A percentile compares a stretch with the other conserved stretches of the same genome.
Evolutionary conservation across 2,888 invertebrate species (phyloP).

Genomic region (Cistogaster globosa): DNA sequence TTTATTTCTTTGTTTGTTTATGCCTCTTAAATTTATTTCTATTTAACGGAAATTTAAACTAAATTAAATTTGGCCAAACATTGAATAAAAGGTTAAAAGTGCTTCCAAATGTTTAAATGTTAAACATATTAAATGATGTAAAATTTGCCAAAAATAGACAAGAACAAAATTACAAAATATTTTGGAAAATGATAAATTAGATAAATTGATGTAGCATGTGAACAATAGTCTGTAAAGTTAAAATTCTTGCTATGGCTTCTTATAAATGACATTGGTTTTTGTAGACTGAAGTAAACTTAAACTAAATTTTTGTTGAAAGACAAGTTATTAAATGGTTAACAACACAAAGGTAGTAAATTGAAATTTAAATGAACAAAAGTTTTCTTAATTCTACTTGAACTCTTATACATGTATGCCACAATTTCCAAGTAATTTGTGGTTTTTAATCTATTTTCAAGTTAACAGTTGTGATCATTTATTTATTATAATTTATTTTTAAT

Average conservation of each 20-base stretch:
- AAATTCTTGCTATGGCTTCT: not conserved
- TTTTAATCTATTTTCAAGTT: not conserved
- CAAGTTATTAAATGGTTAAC: not conserved
- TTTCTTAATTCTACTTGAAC: not conserved
- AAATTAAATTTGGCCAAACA: not conserved
- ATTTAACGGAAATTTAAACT: constrained; percentile 19
- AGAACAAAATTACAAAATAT: not conserved
- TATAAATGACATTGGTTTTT: not conserved
- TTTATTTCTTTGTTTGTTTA: not conserved
- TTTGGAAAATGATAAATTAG: not conserved
- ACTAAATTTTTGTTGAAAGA: not conserved
- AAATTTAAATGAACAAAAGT: not conserved
- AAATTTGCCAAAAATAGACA: constrained; percentile 10
- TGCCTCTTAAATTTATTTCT: constrained; percentile 11
- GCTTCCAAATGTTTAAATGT: constrained; percentile 55
- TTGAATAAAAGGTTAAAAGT: constrained; percentile 38
- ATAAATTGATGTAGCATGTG: constrained; percentile 2
- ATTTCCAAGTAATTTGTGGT: not conserved
- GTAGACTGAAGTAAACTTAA: too few relatives aligned
- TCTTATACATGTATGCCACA: not conserved
- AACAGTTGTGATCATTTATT: too few relatives aligned
- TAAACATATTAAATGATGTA: constrained; percentile 29
- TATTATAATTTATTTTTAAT: too few relatives aligned
- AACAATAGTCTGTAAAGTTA: not conserved
- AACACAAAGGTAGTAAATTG: not conserved